Conservation (phyloP, 2,888 invertebrate genomes). For the Stegana nigrithorax region DNA sequence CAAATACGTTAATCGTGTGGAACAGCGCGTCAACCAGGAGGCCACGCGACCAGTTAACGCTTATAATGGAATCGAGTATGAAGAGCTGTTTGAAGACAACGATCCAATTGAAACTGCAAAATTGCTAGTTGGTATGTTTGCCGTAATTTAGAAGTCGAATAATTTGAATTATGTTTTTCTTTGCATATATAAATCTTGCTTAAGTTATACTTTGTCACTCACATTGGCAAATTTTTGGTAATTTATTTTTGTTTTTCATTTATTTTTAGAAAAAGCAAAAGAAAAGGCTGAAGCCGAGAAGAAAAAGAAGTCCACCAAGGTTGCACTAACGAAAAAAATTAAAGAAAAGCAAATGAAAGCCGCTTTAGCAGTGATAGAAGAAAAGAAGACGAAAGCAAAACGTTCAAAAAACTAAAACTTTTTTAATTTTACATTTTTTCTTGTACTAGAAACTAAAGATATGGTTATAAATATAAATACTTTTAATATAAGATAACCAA, state of each 20-base stretch:
- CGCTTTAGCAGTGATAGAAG: conserved; percentile 54
- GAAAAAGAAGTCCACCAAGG: conserved; percentile 44
- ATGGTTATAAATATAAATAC: not conserved
- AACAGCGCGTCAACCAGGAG: conserved; percentile 82
- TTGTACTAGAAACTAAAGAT: not conserved
- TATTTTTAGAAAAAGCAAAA: conserved; percentile 40
- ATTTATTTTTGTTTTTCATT: not conserved
- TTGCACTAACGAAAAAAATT: conserved; percentile 55
- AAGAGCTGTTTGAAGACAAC: conserved; percentile 80
- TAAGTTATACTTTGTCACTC: conserved; percentile 35
- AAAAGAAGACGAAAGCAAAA: conserved; percentile 54
- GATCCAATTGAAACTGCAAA: conserved; percentile 74
- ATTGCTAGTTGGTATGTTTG: conserved; percentile 69
- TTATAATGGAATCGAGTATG: conserved; percentile 79
- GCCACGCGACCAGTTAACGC: conserved; percentile 79
- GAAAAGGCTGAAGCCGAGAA: conserved; percentile 40
- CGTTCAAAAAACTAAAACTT: conserved; percentile 39
- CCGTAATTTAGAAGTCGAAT: no score
- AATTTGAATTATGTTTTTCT: no score
- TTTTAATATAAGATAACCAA: not conserved
- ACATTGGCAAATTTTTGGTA: not conserved
- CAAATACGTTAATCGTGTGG: conserved; percentile 81
- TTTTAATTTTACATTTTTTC: conserved; percentile 8
- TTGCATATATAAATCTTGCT: no score
- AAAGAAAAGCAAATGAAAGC: conserved; percentile 62